Conservation (phyloP, 2,113 vertebrate species). For the Sisor rabdophorus region DNA sequence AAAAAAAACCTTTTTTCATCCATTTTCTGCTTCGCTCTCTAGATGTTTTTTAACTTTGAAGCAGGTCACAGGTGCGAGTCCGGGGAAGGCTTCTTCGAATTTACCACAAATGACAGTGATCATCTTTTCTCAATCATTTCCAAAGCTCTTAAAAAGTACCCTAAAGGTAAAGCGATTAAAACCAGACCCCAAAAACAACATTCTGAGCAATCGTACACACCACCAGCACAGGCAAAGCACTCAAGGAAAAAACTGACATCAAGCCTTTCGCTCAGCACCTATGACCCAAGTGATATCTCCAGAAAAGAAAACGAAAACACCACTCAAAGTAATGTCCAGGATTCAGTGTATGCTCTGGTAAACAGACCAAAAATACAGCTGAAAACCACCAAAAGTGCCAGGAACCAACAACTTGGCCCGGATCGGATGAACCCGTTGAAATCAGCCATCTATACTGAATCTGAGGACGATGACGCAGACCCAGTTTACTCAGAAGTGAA, state of each 20-base stretch:
- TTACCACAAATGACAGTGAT: constrained; percentile 79
- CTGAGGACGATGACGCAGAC: not conserved
- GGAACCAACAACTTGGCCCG: not conserved
- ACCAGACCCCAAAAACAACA: not conserved
- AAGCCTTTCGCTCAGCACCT: constrained; percentile 62
- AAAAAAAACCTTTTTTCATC: not conserved
- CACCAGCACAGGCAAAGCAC: not conserved
- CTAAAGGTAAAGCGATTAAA: constrained; percentile 47
- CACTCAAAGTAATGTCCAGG: constrained; percentile 28
- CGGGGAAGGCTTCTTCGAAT: constrained; percentile 88
- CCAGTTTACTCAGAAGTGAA: constrained; percentile 13
- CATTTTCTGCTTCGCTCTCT: constrained; percentile 33
- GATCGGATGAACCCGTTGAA: not conserved
- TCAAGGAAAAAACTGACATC: constrained; percentile 25
- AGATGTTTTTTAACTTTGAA: constrained; percentile 88
- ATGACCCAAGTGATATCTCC: not conserved
- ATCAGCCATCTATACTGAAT: no score
- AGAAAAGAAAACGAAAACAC: constrained; percentile 58
- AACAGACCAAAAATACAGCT: constrained; percentile 19
- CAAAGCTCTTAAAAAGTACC: constrained; percentile 66
- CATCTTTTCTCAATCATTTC: constrained; percentile 78
- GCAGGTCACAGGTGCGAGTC: constrained; percentile 84
- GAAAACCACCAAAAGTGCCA: not conserved
- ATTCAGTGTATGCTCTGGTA: constrained; percentile 37
- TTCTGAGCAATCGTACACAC: not conserved